Evolutionary conservation across 2,797 vertebrate species (phyloP).

Genomic region (Decapterus maruadsi): DNA sequence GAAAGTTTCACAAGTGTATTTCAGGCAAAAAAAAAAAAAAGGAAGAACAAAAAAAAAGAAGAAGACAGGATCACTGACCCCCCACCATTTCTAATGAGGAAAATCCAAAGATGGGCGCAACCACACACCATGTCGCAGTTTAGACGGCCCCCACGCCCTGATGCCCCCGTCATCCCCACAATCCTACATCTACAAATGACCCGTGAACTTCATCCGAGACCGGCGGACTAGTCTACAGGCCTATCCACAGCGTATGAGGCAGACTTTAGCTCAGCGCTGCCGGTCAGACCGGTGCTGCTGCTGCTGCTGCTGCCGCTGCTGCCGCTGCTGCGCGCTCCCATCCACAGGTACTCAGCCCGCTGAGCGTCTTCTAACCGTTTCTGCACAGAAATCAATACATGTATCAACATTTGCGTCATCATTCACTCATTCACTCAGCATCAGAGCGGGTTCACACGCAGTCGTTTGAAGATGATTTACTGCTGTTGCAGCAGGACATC

Average conservation of each 20-base stretch:
- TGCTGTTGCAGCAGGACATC: conserved; percentile 75
- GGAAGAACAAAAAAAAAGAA: too few species aligned
- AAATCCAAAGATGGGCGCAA: conserved; percentile 38
- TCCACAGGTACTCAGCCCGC: conserved; percentile 75
- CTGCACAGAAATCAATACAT: conserved; percentile 55
- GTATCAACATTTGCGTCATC: conserved; percentile 53
- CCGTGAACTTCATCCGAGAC: conserved; percentile 25
- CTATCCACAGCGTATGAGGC: conserved; percentile 24
- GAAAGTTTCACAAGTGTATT: conserved; percentile 19
- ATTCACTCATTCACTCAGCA: conserved; percentile 30
- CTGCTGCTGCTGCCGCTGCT: conserved; percentile 20
- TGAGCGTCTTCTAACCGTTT: conserved; percentile 29
- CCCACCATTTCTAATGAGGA: conserved; percentile 24
- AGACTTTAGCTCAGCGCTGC: conserved; percentile 37
- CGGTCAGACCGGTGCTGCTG: conserved; percentile 43
- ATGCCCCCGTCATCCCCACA: conserved; percentile 19
- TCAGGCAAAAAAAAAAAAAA: not conserved
- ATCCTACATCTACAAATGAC: conserved; percentile 25
- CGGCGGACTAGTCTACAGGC: conserved; percentile 15
- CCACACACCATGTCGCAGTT: conserved; percentile 55
- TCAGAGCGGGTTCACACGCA: conserved; percentile 48
- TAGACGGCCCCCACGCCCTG: not conserved
- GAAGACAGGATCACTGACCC: not conserved
- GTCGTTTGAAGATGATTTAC: conserved; percentile 61
- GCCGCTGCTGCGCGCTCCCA: conserved; percentile 58